Percentiles rank a stretch among this genome's conserved stretches.
phyloP scores from a whole-genome alignment of 2,113 vertebrate species.

The Tragulus kanchil region DNA sequence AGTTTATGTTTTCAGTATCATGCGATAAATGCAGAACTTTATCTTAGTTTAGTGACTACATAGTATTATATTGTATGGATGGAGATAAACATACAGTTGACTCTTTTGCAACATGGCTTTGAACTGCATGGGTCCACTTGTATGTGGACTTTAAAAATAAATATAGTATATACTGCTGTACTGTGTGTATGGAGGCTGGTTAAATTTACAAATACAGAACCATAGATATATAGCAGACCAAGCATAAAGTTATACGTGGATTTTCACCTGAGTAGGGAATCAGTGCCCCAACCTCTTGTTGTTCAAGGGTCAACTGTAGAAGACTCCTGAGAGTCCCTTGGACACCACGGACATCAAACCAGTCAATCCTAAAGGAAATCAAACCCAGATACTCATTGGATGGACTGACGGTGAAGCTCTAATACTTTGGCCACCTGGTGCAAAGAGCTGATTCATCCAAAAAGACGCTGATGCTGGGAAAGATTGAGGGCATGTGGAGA shows the following conservation, averaged over 20 bases:
- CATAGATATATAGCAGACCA: neutral
- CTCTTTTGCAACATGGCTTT: neutral
- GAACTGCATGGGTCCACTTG: neutral
- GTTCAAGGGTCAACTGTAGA: neutral
- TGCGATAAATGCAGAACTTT: neutral
- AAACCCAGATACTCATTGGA: neutral
- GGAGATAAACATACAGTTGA: neutral
- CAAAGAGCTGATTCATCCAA: neutral
- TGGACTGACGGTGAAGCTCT: neutral
- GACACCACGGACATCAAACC: neutral
- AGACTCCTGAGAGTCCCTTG: neutral
- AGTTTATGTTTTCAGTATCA: neutral
- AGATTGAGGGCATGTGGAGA: neutral
- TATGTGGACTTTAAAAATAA: neutral
- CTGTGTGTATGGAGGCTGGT: neutral
- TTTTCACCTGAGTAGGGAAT: neutral
- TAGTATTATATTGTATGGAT: neutral
- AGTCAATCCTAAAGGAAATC: neutral
- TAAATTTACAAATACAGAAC: neutral
- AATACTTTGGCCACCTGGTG: neutral
- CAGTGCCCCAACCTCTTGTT: neutral
- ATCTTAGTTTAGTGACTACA: neutral
- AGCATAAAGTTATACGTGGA: neutral
- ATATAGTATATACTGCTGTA: neutral
- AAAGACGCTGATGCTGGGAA: neutral